Base-by-base conservation (phyloP, 1,140 invertebrate genomes). In the Pentalonia nigronervosa region DNA sequence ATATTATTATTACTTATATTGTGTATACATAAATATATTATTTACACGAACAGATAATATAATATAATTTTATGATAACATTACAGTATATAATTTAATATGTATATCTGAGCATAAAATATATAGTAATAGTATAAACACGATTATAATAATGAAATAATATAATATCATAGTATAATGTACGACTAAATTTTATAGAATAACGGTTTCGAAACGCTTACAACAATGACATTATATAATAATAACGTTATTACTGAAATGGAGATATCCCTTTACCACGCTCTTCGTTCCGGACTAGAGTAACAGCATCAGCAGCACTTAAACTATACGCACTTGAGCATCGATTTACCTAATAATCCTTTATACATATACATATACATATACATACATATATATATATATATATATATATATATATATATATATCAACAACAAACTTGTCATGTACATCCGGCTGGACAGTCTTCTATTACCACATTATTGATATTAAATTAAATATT, bases 291-390 rank as follows among this genome's bases (percentile, higher is more conserved):
- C 23, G 7, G 45, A 90, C 36, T n/a, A 76, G 60, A 45, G 45
- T 56, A 47, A 67, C 47, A 88, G 47, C 87, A 34, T n/a, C 89
- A 21, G 53, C 25, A 14, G 23, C 41, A 67, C 89, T 90, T 67
- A 67, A 90, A 25, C 25, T 90, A 41, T 41, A 90, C 89, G 56
- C 89, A 45, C 36, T 90, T 90, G 89, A 90, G 89, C 89, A 90
- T 67, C 34, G 88, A 89, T 41, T 89, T 56, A 36, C 50, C 34
- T 89, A 89, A 76, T 76, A 76, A 89, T 53, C 20, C 34, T 53
- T n/a, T n/a, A n/a, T n/a, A n/a, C n/a, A n/a, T n/a, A n/a, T n/a
- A n/a, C n/a, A n/a, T n/a, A n/a, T n/a, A n/a, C n/a, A n/a, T n/a
- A n/a, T n/a, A n/a, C n/a, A n/a, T n/a, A n/a, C n/a, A n/a, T n/a